phyloP scores from a whole-genome alignment of 2,113 vertebrate species.

The Petromus typicus region DNA sequence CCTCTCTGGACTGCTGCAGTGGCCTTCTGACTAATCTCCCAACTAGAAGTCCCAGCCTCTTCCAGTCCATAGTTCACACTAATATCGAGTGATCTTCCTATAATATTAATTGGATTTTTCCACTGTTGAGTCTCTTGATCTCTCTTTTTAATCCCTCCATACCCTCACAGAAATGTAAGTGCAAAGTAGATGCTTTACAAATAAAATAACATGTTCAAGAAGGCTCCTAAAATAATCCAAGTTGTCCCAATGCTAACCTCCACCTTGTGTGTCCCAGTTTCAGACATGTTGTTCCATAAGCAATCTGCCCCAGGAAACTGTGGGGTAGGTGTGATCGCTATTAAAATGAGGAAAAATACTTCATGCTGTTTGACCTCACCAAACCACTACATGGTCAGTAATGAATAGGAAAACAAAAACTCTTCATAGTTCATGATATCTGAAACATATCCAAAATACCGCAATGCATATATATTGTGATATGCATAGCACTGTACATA shows the following conservation, averaged over 20 bases:
- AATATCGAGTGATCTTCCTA: background rate
- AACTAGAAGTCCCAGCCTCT: background rate
- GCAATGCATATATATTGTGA: background rate
- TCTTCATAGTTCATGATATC: background rate
- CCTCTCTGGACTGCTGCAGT: background rate
- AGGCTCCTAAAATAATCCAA: background rate
- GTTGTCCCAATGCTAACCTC: background rate
- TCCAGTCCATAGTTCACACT: background rate
- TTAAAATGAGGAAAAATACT: background rate
- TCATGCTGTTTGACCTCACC: background rate
- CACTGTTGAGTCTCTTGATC: background rate
- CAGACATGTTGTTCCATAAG: background rate
- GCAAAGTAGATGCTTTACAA: background rate
- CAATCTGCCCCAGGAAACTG: background rate
- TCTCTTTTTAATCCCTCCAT: background rate
- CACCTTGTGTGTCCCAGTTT: background rate
- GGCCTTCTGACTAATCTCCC: background rate
- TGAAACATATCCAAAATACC: background rate
- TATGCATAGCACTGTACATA: background rate
- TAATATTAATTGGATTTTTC: background rate
- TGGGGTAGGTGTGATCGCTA: background rate
- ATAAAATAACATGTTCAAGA: background rate
- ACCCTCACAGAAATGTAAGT: background rate
- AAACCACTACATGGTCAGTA: background rate
- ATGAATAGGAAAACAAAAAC: background rate